These are phyloP conservation scores for Alviniconcha strummeri DNA, from an alignment of 2,888 invertebrate species.

Conservation along the genomic window DNA sequence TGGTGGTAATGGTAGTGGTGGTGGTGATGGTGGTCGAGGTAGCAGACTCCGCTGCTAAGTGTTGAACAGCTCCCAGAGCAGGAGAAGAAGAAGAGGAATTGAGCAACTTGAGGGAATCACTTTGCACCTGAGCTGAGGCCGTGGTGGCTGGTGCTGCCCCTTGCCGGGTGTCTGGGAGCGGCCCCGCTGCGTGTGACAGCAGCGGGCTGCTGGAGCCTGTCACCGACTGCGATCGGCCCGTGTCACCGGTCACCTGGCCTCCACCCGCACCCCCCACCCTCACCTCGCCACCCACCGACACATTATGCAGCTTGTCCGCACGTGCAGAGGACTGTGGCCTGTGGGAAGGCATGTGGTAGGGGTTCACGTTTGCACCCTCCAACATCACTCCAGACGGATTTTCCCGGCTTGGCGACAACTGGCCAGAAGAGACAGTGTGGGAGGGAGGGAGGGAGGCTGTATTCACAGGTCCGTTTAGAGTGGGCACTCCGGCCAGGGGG, in stretches of 20 bases:
- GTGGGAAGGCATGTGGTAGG: slow-evolving; percentile 13
- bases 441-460: neutral
- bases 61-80: slow-evolving; percentile 35
- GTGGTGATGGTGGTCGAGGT: slow-evolving; percentile 31
- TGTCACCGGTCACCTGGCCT: neutral
- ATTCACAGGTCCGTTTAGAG: slow-evolving; percentile 2
- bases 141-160: neutral
- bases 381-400: neutral
- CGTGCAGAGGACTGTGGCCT: neutral
- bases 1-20: slow-evolving; percentile 29
- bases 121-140: slow-evolving; percentile 15
- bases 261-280: slow-evolving; percentile 7
- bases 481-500: neutral
- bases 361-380: neutral
- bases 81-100: slow-evolving; percentile 23
- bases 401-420: slow-evolving; percentile 6
- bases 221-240: neutral
- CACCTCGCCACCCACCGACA: slow-evolving; percentile 4
- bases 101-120: slow-evolving; percentile 30
- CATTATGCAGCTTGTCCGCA: slow-evolving; percentile 19
- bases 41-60: slow-evolving; percentile 12
- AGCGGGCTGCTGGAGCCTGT: slow-evolving; percentile 1
- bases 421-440: slow-evolving; percentile 15
- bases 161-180: neutral
- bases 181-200: neutral